These are phyloP conservation scores for Crambe crambe DNA, from an alignment of 37 sponge, comb jelly and placozoan genomes.

Conservation along the genomic window DNA sequence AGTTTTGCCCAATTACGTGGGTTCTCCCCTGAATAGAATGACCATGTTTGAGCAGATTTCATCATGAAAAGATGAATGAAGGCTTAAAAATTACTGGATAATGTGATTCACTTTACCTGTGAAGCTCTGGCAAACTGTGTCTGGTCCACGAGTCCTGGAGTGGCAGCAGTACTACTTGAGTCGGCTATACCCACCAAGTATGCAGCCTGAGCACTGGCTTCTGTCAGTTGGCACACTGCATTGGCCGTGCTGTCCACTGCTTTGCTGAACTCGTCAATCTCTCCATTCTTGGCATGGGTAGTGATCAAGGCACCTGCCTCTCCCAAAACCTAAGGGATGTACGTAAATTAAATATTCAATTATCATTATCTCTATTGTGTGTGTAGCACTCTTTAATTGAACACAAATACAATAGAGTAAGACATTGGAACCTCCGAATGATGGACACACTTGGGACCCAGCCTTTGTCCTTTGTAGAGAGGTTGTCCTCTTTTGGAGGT, in stretches of 20 bases:
- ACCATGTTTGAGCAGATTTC: background rate
- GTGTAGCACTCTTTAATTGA: too few relatives aligned
- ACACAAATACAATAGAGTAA: too few relatives aligned
- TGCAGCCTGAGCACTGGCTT: conserved; percentile 85
- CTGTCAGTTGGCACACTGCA: conserved; percentile 77
- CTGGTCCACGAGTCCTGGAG: conserved; percentile 88
- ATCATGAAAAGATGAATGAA: too few relatives aligned
- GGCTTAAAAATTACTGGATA: background rate
- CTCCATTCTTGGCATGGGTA: conserved; percentile 67
- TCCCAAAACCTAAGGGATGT: conserved; percentile 64
- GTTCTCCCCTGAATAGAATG: background rate
- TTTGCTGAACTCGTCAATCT: conserved; percentile 59
- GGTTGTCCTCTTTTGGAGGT: too few relatives aligned
- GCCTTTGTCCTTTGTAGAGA: too few relatives aligned
- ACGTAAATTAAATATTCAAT: too few relatives aligned
- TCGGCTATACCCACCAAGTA: conserved; percentile 96
- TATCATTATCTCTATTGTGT: too few relatives aligned
- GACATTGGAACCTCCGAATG: too few relatives aligned
- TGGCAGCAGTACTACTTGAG: conserved; percentile 84
- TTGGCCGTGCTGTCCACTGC: conserved; percentile 57
- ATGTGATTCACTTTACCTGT: conserved; percentile 39
- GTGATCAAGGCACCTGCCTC: conserved; percentile 71
- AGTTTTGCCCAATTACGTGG: too few relatives aligned
- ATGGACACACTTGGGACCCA: too few relatives aligned
- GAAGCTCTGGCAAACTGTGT: conserved; percentile 82